Evolutionary conservation across 2,113 vertebrate genomes (phyloP).

Genomic region (Poeciliopsis occidentalis): DNA sequence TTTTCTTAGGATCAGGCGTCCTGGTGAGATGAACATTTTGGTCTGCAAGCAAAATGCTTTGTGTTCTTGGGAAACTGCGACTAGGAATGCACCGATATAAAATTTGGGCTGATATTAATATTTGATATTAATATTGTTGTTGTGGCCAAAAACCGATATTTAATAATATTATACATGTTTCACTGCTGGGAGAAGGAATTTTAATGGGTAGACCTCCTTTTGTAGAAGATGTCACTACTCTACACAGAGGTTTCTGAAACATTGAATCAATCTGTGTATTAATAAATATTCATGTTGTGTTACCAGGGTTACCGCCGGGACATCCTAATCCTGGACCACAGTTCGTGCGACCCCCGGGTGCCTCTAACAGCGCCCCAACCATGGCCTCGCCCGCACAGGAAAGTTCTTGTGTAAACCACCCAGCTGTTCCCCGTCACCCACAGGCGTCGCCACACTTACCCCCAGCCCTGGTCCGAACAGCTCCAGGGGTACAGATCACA

Average conservation of each 20-base stretch:
- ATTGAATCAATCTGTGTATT: not conserved
- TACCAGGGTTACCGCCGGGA: constrained; percentile 84
- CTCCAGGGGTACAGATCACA: constrained; percentile 86
- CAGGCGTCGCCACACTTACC: constrained; percentile 49
- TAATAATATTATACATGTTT: too few species aligned
- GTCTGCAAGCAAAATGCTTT: too few species aligned
- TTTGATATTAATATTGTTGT: too few species aligned
- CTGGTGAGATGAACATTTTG: too few species aligned
- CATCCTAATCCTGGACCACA: constrained; percentile 82
- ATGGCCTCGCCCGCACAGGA: constrained; percentile 89
- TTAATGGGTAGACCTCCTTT: too few species aligned
- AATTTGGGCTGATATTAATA: too few species aligned
- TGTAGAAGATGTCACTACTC: too few species aligned
- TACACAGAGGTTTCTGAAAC: not conserved
- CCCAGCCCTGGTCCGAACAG: constrained; percentile 81
- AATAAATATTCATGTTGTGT: constrained; percentile 24
- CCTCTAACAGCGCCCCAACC: constrained; percentile 85
- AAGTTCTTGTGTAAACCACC: constrained; percentile 82
- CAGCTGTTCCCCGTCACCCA: constrained; percentile 85
- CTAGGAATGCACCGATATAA: too few species aligned
- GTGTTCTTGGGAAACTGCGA: too few species aligned
- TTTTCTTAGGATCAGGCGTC: not conserved
- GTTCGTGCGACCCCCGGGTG: constrained; percentile 82
- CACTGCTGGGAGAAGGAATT: too few species aligned
- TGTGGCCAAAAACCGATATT: too few species aligned